phyloP scores from a whole-genome alignment of 2,888 invertebrate genomes.

The Lithophane socia region DNA sequence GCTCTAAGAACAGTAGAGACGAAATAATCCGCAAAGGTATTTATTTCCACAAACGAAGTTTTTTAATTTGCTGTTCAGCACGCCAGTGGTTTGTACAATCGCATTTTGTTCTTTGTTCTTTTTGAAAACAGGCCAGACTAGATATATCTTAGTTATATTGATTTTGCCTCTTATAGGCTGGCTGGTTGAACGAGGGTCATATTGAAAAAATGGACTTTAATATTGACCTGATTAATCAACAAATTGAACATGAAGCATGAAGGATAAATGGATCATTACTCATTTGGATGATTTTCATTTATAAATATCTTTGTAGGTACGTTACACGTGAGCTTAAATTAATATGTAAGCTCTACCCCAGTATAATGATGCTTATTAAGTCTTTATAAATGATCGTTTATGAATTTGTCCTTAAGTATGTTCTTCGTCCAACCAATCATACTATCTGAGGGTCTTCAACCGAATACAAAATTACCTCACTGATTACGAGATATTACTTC shows the following conservation, averaged over 20 bases:
- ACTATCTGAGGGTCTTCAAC: background rate
- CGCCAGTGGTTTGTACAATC: constrained; percentile 38
- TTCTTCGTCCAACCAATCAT: background rate
- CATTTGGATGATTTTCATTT: background rate
- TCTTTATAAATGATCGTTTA: background rate
- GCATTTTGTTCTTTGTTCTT: constrained; percentile 58
- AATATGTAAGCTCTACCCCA: background rate
- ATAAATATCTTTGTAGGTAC: too few relatives aligned
- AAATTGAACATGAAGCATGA: background rate
- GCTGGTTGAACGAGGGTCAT: background rate
- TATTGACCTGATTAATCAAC: background rate
- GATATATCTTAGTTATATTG: constrained; percentile 26
- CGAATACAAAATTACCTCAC: constrained; percentile 22
- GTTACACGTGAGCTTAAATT: background rate
- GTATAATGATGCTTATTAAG: background rate
- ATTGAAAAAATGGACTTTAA: background rate
- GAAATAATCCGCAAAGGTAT: constrained; percentile 60
- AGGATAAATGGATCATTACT: background rate
- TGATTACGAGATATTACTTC: constrained; percentile 29
- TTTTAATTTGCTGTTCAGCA: constrained; percentile 60
- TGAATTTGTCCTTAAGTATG: background rate
- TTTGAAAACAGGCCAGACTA: constrained; percentile 36
- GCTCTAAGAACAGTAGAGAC: constrained; percentile 32
- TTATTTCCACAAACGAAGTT: constrained; percentile 54
- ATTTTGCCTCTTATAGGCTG: background rate